phyloP scores from a whole-genome alignment of 2,888 invertebrate species.

The Hypolimnas misippus region DNA sequence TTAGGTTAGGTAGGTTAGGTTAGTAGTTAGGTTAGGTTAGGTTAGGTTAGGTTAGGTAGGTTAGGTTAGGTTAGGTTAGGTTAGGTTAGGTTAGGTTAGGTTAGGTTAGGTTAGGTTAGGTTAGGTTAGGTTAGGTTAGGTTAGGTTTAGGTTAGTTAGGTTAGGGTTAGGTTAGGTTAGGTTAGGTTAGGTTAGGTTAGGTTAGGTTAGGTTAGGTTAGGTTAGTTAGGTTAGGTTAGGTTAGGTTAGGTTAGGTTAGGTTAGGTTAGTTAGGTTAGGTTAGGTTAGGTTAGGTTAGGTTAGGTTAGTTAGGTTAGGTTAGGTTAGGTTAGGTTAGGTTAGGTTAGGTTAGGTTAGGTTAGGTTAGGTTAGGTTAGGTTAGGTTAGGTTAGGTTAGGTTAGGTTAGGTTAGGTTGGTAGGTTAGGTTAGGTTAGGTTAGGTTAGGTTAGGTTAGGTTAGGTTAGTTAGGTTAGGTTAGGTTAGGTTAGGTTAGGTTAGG shows the following conservation, averaged over 20 bases:
- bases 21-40: conserved; percentile 20
- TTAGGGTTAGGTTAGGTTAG: conserved; percentile 24
- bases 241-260: conserved; percentile 24
- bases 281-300: conserved; percentile 15
- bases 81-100: conserved; percentile 21
- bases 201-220: conserved; percentile 22
- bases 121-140: conserved; percentile 31
- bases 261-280: neutral
- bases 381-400: too few relatives aligned
- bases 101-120: conserved; percentile 31
- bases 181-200: conserved; percentile 29
- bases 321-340: conserved; percentile 35
- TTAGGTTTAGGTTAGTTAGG: conserved; percentile 22
- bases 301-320: conserved; percentile 4
- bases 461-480: too few relatives aligned
- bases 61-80: too few relatives aligned
- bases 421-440: too few relatives aligned
- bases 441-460: too few relatives aligned
- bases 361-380: too few relatives aligned
- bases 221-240: conserved; percentile 21
- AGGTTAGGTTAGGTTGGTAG: too few relatives aligned
- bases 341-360: conserved; percentile 39
- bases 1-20: conserved; percentile 13
- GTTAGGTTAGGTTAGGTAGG: conserved; percentile 21
- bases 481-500: too few relatives aligned